Evolutionary conservation across 2,113 vertebrate genomes (phyloP).

Genomic region (Pollimyrus isidori): DNA sequence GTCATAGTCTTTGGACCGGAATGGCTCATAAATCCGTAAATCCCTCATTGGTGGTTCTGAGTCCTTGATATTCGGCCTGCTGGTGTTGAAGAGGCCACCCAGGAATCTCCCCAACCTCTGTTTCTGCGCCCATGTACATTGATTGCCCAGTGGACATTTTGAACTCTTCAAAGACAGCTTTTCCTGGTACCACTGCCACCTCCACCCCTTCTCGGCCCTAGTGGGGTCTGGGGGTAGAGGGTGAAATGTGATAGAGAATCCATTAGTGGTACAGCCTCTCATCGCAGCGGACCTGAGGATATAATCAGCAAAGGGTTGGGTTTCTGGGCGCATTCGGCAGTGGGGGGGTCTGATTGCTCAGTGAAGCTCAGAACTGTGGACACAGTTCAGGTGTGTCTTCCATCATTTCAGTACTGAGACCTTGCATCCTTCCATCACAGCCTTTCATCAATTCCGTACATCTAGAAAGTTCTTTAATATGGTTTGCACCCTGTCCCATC

Average conservation of each 20-base stretch:
- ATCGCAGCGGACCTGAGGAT: not conserved
- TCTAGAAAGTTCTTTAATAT: not conserved
- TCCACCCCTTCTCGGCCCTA: not conserved
- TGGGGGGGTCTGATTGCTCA: not conserved
- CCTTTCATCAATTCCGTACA: not conserved
- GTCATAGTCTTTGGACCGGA: not conserved
- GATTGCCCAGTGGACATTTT: not conserved
- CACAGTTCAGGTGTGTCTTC: not conserved
- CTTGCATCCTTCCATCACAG: not conserved
- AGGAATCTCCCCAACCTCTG: not conserved
- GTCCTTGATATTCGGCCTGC: not conserved
- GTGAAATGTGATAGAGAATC: not conserved
- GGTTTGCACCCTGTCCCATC: not conserved
- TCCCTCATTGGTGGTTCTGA: not conserved
- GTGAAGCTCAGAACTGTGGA: not conserved
- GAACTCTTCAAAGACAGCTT: not conserved
- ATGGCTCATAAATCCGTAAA: not conserved
- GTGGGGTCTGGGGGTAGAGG: not conserved
- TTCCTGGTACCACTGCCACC: not conserved
- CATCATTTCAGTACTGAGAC: not conserved
- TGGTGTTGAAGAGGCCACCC: not conserved
- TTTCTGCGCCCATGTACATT: not conserved
- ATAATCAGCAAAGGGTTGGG: not conserved
- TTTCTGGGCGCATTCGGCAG: not conserved
- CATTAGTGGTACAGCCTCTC: not conserved